phyloP scores from a whole-genome alignment of 2,888 invertebrate genomes.

The Drosophila parthenogenetica region DNA sequence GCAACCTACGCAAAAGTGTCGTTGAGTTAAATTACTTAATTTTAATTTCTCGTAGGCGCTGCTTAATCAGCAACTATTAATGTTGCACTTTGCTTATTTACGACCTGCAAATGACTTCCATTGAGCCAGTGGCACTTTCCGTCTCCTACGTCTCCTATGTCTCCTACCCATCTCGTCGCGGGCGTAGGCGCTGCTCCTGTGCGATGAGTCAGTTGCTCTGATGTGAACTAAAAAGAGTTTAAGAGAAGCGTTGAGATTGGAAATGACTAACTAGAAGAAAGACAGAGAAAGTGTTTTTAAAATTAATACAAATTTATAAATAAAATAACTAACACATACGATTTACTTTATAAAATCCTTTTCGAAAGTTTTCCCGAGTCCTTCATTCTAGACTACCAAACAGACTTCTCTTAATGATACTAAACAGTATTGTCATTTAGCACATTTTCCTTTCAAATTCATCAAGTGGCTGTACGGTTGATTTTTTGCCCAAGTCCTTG shows the following conservation, averaged over 20 bases:
- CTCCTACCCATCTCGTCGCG: too few species aligned
- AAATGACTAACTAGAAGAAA: background rate
- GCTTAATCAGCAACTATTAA: slow-evolving; percentile 85
- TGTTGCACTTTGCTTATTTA: slow-evolving; percentile 83
- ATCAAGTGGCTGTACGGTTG: background rate
- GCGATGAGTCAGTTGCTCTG: slow-evolving; percentile 41
- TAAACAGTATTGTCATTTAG: background rate
- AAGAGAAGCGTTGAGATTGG: background rate
- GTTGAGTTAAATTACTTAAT: slow-evolving; percentile 72
- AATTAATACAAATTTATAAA: background rate
- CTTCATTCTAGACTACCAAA: background rate
- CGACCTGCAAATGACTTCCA: slow-evolving; percentile 82
- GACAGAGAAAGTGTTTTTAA: background rate
- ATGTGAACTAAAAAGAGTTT: background rate
- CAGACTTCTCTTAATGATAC: background rate
- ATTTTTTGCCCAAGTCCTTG: slow-evolving; percentile 3
- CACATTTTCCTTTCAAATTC: slow-evolving; percentile 4
- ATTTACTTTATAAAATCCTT: too few species aligned
- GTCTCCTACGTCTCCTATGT: too few species aligned
- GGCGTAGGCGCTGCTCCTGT: slow-evolving; percentile 31
- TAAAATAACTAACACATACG: too few species aligned
- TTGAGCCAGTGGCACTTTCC: slow-evolving; percentile 42
- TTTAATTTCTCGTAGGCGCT: slow-evolving; percentile 75
- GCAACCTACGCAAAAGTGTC: slow-evolving; percentile 36
- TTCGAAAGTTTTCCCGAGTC: too few species aligned